Conservation (phyloP, 2,113 vertebrate species). For the Gallinago paraguaiae region DNA sequence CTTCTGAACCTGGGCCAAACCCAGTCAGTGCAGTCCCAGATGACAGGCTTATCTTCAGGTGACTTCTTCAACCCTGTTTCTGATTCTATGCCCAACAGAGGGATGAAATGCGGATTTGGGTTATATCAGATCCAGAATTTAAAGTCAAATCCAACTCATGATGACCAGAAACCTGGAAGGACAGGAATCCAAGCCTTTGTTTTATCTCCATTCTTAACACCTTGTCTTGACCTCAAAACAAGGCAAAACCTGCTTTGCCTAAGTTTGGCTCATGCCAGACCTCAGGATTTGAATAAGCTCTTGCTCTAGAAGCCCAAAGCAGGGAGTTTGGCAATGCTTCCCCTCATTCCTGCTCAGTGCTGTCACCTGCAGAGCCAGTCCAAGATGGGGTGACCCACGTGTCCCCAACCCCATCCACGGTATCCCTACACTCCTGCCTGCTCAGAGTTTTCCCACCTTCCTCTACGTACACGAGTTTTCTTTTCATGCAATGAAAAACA, state of each 20-base stretch:
- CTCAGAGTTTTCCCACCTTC: neutral
- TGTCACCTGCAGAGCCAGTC: neutral
- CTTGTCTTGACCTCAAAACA: neutral
- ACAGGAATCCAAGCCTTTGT: neutral
- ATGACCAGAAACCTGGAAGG: neutral
- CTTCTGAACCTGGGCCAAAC: neutral
- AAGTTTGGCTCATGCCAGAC: neutral
- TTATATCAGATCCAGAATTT: neutral
- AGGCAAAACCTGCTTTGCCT: neutral
- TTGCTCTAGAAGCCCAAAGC: neutral
- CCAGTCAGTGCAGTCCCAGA: accelerated
- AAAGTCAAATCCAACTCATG: neutral
- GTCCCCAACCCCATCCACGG: neutral
- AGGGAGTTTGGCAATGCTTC: neutral
- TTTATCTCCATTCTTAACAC: neutral
- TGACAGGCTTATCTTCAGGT: accelerated
- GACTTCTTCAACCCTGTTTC: neutral
- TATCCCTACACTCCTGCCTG: neutral
- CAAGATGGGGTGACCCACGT: accelerated
- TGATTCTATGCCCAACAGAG: accelerated
- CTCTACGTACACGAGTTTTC: accelerated
- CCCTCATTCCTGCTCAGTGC: neutral
- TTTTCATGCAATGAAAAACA: neutral
- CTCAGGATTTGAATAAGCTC: neutral
- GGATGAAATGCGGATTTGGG: neutral